Conservation (phyloP, 2,888 invertebrate genomes). For the Diploptera punctata region DNA sequence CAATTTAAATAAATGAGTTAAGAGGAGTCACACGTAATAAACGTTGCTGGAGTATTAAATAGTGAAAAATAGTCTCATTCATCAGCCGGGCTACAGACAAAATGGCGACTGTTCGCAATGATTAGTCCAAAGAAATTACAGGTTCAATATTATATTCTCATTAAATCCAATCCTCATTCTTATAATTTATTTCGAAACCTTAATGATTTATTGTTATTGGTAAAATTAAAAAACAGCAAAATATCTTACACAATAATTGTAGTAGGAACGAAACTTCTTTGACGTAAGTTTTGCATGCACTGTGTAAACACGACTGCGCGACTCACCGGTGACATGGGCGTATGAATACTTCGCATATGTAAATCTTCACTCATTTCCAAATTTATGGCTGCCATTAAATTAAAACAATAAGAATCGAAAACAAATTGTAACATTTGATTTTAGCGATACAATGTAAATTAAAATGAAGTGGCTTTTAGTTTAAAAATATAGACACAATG, state of each 20-base stretch:
- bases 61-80: constrained; percentile 38
- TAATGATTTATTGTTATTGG: neutral
- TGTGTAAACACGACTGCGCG: constrained; percentile 45
- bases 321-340: constrained; percentile 42
- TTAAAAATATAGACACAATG: constrained; percentile 8
- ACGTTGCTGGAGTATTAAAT: neutral
- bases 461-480: neutral
- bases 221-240: neutral
- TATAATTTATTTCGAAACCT: constrained; percentile 1
- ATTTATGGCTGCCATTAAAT: no score
- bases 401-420: neutral
- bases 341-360: constrained; percentile 32
- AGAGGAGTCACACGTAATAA: neutral
- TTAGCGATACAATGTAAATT: neutral
- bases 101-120: constrained; percentile 44
- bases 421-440: neutral
- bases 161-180: neutral
- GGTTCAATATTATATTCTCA: neutral
- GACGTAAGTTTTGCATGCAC: constrained; percentile 43
- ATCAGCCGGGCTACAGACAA: constrained; percentile 45
- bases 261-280: constrained; percentile 41
- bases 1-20: neutral
- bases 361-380: neutral
- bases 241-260: constrained; percentile 39
- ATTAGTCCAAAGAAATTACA: constrained; percentile 38